phyloP scores from a whole-genome alignment of 2,113 vertebrate genomes.

The Willisornis vidua region DNA sequence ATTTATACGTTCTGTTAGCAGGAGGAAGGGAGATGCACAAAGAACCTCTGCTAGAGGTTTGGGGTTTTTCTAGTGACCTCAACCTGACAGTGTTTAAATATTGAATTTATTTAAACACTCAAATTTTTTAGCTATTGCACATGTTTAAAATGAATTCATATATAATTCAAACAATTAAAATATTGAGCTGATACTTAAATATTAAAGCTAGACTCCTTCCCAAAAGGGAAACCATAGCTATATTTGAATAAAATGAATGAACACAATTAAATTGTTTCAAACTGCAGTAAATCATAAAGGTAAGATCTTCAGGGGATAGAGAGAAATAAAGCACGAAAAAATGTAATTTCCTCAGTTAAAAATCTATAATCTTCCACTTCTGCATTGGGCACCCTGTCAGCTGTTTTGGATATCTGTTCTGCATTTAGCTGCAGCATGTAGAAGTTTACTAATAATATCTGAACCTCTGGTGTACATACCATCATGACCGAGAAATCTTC shows the following conservation, averaged over 20 bases:
- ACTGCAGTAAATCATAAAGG: constrained; percentile 15
- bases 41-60: not conserved
- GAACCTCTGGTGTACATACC: not conserved
- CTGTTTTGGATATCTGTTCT: not conserved
- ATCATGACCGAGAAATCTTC: not conserved
- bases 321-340: not conserved
- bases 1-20: not conserved
- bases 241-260: constrained; percentile 32
- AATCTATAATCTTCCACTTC: not conserved
- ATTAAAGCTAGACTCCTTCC: not conserved
- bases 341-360: not conserved
- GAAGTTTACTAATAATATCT: not conserved
- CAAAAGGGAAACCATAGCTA: not conserved
- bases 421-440: not conserved
- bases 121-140: constrained; percentile 6
- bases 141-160: constrained; percentile 12
- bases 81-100: constrained; percentile 13
- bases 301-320: not conserved
- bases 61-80: not conserved
- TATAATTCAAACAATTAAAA: constrained; percentile 64
- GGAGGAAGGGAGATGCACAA: not conserved
- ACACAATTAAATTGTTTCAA: not conserved
- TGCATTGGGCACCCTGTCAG: not conserved
- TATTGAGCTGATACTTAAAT: constrained; percentile 45
- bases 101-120: constrained; percentile 17